These are phyloP conservation scores for Columba janthina DNA, from an alignment of 2,113 vertebrate genomes.

Conservation along the genomic window DNA sequence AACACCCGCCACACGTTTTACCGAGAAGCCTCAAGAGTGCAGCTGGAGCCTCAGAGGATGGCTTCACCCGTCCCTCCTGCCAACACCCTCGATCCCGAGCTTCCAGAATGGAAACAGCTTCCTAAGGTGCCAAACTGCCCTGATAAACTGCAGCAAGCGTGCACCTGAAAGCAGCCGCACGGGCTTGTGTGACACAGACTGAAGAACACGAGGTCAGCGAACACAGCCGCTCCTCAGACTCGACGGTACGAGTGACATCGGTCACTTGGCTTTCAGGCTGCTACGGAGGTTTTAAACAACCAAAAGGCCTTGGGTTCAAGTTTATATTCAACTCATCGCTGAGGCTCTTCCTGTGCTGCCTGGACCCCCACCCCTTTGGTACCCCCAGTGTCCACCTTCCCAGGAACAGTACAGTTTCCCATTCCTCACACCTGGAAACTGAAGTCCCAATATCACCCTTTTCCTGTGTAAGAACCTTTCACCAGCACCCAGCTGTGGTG, in stretches of 20 bases:
- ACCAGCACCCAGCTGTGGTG: neutral
- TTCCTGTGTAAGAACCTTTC: neutral
- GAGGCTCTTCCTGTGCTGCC: neutral
- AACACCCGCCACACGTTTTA: neutral
- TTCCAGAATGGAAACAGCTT: rapidly evolving
- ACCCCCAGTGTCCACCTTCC: rapidly evolving
- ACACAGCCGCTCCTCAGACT: neutral
- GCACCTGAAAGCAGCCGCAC: neutral
- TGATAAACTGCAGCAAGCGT: rapidly evolving
- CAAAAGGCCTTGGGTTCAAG: neutral
- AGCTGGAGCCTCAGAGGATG: neutral
- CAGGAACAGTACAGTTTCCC: rapidly evolving
- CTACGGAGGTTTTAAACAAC: neutral
- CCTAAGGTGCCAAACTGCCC: neutral
- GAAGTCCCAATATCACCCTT: neutral
- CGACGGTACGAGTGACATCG: neutral
- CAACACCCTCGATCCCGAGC: rapidly evolving
- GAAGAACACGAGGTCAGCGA: neutral
- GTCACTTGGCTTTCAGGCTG: neutral
- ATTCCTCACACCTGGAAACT: neutral
- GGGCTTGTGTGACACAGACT: too few species aligned
- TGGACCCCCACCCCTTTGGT: neutral
- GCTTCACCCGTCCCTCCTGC: neutral
- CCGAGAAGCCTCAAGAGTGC: neutral
- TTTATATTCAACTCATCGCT: rapidly evolving